Evolutionary conservation across 2,888 invertebrate species (phyloP).

Genomic region (Hemaris fuciformis): DNA sequence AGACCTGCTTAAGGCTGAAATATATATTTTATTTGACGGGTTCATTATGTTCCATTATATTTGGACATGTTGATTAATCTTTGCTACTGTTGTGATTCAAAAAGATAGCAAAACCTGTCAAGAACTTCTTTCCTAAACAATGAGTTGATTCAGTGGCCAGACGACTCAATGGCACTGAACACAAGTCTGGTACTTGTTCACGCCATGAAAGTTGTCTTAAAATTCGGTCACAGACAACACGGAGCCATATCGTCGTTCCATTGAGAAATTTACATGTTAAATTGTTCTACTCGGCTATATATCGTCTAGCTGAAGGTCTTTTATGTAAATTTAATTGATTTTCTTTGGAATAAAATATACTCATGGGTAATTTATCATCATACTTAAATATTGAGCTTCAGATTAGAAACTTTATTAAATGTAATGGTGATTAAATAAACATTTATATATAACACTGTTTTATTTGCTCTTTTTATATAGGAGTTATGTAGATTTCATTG

Average conservation of each 20-base stretch:
- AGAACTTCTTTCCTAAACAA: background rate
- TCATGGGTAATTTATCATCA: no score
- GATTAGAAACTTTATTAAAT: no score
- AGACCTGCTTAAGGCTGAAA: background rate
- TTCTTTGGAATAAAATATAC: background rate
- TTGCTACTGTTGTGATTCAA: background rate
- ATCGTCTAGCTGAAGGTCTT: background rate
- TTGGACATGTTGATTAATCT: background rate
- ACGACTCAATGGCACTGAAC: background rate
- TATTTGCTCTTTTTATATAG: no score
- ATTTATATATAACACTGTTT: background rate
- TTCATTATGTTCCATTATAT: background rate
- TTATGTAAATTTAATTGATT: background rate
- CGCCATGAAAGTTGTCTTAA: background rate
- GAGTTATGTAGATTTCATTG: no score
- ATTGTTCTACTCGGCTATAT: background rate
- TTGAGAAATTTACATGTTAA: slow-evolving; percentile 6
- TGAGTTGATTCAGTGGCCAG: background rate
- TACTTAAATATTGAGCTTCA: no score
- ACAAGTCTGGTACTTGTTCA: background rate
- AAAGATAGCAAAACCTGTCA: background rate
- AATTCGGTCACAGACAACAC: slow-evolving; percentile 38
- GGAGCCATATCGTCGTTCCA: slow-evolving; percentile 36
- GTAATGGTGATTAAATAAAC: no score
- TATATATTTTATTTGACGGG: background rate